These are phyloP conservation scores for Melanotaenia duboulayi DNA, from an alignment of 2,113 vertebrate species.

Conservation along the genomic window DNA sequence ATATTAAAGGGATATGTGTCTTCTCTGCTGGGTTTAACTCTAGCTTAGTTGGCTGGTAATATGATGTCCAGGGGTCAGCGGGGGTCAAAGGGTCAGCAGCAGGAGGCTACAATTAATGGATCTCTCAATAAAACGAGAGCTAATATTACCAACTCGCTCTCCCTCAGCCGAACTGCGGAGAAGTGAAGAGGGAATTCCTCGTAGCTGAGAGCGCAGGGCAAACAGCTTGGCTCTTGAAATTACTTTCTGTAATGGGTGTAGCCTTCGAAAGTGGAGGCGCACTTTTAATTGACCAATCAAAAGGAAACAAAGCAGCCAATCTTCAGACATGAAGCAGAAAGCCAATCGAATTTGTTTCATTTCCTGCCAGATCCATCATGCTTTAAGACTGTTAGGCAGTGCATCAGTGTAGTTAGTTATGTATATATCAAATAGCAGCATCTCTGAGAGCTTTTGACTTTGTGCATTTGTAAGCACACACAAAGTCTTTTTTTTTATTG, in stretches of 20 bases:
- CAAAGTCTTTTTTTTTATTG: conserved; percentile 56
- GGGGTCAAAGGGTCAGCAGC: conserved; percentile 80
- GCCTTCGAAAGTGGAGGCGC: conserved; percentile 63
- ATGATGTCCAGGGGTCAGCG: conserved; percentile 82
- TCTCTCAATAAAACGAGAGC: conserved; percentile 83
- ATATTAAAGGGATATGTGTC: conserved; percentile 3
- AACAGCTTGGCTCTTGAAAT: conserved; percentile 78
- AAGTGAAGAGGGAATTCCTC: conserved; percentile 74
- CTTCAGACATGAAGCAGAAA: conserved; percentile 62
- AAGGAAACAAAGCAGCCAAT: conserved; percentile 71
- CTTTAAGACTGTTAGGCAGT: conserved; percentile 61
- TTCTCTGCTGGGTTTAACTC: conserved; percentile 29
- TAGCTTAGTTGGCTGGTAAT: conserved; percentile 66
- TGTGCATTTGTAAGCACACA: conserved; percentile 59
- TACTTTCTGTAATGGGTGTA: conserved; percentile 73
- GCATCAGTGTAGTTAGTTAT: conserved; percentile 73
- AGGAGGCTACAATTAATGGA: conserved; percentile 84
- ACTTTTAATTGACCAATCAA: conserved; percentile 80
- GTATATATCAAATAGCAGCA: conserved; percentile 69
- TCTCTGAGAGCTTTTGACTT: conserved; percentile 70
- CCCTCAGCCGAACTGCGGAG: conserved; percentile 56
- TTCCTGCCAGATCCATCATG: conserved; percentile 70
- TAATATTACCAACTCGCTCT: conserved; percentile 81
- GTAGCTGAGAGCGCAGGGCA: conserved; percentile 59
- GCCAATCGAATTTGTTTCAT: conserved; percentile 74